Percentiles rank a stretch among this genome's conserved stretches.
Evolutionary conservation across 2,797 vertebrate genomes (phyloP).

Genomic region (Rhinogobio ventralis): DNA sequence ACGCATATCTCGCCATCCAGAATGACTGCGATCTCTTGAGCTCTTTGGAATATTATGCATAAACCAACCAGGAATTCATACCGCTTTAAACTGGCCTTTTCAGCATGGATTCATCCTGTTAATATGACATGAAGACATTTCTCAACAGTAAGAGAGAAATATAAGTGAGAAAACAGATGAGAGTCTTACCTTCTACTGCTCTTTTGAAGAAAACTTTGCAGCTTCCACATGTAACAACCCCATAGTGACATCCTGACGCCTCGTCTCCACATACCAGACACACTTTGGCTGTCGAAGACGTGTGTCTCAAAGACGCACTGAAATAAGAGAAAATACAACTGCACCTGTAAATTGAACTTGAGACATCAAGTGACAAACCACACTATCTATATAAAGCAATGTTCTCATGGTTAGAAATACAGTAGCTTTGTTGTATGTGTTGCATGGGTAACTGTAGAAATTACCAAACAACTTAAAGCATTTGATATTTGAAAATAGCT

Average conservation of each 20-base stretch:
- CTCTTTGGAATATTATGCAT: not conserved
- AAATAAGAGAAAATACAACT: conserved; percentile 62
- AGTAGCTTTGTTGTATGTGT: not conserved
- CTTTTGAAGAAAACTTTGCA: conserved; percentile 99
- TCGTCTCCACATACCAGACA: conserved; percentile 98
- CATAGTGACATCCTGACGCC: conserved; percentile 98
- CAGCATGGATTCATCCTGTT: not conserved
- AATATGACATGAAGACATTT: conserved; percentile 18
- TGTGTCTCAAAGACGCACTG: conserved; percentile 93
- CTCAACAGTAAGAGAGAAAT: not conserved
- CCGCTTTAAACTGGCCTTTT: conserved; percentile 3
- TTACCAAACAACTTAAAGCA: not conserved
- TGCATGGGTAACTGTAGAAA: not conserved
- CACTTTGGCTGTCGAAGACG: conserved; percentile 96
- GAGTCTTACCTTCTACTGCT: conserved; percentile 94
- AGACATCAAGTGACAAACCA: conserved; percentile 7
- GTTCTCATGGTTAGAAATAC: not conserved
- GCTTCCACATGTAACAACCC: conserved; percentile 98
- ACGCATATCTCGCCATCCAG: not conserved
- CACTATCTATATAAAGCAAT: not conserved
- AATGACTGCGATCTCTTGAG: not conserved
- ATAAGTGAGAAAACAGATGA: not conserved
- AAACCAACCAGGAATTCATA: not conserved
- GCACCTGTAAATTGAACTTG: not conserved
- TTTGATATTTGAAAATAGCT: not conserved